phyloP scores from a whole-genome alignment of 2,797 vertebrate species.

The Anguilla pacifica region DNA sequence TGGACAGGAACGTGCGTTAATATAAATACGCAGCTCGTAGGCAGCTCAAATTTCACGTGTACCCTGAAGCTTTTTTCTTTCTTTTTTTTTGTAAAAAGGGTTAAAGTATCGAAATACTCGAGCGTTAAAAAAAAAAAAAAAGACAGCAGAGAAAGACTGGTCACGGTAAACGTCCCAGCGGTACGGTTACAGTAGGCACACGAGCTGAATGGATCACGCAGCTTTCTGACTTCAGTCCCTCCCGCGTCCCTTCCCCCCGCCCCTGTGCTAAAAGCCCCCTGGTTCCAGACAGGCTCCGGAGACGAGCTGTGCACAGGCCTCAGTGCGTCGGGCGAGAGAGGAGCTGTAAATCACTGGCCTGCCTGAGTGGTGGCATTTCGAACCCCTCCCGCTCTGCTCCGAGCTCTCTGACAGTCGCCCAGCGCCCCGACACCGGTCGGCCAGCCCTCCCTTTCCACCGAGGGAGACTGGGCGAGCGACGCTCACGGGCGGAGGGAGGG shows the following conservation, averaged over 20 bases:
- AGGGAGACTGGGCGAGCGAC: background rate
- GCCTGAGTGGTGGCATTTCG: background rate
- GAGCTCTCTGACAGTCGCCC: background rate
- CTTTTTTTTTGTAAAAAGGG: background rate
- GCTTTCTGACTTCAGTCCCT: slow-evolving; percentile 44
- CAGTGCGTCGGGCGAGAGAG: background rate
- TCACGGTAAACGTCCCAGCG: slow-evolving; percentile 58
- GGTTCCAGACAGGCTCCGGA: background rate
- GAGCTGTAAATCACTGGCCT: slow-evolving; percentile 3
- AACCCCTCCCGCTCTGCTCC: background rate
- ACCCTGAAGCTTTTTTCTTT: slow-evolving; percentile 16
- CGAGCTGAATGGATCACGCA: slow-evolving; percentile 49
- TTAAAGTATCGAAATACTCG: slow-evolving; percentile 10
- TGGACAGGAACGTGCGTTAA: slow-evolving; percentile 53
- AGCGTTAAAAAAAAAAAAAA: slow-evolving; percentile 44
- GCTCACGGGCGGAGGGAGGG: too few species aligned
- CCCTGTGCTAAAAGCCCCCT: slow-evolving; percentile 25
- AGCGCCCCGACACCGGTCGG: too few species aligned
- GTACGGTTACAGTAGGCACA: slow-evolving; percentile 65
- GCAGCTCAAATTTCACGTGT: slow-evolving; percentile 37
- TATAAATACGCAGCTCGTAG: slow-evolving; percentile 68
- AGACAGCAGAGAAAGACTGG: background rate
- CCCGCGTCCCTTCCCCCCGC: slow-evolving; percentile 40
- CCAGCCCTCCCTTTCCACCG: too few species aligned
- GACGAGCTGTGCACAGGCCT: background rate